A percentile compares a stretch with the other conserved stretches of the same genome.
Conservation (phyloP, 2,797 vertebrate species). For the Mormyrus proboscirostris region DNA sequence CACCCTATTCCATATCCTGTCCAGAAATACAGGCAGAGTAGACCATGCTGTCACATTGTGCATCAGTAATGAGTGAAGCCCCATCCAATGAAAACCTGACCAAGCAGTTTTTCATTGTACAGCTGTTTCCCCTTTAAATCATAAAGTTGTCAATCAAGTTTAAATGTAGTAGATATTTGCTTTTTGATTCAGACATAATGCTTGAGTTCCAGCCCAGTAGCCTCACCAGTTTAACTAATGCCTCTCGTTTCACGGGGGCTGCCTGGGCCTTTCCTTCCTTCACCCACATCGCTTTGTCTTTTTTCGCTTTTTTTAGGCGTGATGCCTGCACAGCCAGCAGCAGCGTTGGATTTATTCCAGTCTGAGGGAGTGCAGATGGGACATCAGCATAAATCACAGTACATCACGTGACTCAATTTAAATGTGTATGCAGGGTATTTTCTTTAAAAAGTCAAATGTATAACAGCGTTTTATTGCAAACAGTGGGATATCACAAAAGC, state of each 20-base stretch:
- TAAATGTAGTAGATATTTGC: neutral
- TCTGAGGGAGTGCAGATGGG: slow-evolving; percentile 53
- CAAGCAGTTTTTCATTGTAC: neutral
- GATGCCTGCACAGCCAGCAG: slow-evolving; percentile 65
- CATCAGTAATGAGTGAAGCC: neutral
- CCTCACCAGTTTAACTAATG: slow-evolving; percentile 64
- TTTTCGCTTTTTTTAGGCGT: slow-evolving; percentile 38
- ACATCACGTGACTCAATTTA: neutral
- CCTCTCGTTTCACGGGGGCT: slow-evolving; percentile 41
- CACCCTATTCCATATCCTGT: neutral
- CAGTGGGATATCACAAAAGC: neutral
- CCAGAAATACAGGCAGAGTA: neutral
- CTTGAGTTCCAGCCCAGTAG: neutral
- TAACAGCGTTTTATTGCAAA: neutral
- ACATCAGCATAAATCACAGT: neutral
- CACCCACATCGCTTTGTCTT: slow-evolving; percentile 31
- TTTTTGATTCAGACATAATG: neutral
- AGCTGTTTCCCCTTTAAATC: neutral
- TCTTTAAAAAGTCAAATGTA: neutral
- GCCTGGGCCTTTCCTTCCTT: slow-evolving; percentile 14
- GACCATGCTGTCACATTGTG: neutral
- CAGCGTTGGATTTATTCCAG: slow-evolving; percentile 71
- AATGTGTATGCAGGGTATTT: neutral
- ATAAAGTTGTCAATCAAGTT: neutral
- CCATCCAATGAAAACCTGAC: neutral